phyloP scores from a whole-genome alignment of 2,113 vertebrate species.

The Barnardius zonarius region DNA sequence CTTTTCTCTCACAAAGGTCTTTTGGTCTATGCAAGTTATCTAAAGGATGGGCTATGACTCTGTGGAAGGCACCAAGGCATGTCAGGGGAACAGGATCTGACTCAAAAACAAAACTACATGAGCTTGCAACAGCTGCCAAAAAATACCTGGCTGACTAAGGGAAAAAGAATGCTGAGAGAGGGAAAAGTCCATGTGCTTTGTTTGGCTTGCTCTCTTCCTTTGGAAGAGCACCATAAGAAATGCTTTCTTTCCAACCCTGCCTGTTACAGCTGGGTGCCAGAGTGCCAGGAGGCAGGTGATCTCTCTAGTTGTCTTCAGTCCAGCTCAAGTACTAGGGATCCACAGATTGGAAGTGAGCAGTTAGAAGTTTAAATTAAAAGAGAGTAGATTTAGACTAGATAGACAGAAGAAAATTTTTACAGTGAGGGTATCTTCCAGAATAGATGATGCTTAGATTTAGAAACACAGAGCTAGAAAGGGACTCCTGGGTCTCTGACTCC shows the following conservation, averaged over 20 bases:
- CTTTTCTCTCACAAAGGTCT: not conserved
- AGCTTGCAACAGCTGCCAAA: conserved; percentile 15
- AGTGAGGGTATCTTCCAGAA: not conserved
- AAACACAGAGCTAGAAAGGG: not conserved
- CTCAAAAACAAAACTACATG: conserved; percentile 1
- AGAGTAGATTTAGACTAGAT: not conserved
- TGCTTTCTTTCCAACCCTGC: not conserved
- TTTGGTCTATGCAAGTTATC: not conserved
- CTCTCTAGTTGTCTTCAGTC: not conserved
- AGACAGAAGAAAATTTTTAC: not conserved
- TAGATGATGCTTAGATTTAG: not conserved
- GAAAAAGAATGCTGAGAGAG: not conserved
- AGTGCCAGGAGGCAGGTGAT: accelerated
- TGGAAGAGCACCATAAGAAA: not conserved
- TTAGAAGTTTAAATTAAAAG: not conserved
- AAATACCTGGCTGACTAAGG: conserved; percentile 48
- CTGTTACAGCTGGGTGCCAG: not conserved
- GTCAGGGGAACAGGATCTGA: conserved; percentile 21
- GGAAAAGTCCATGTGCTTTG: not conserved
- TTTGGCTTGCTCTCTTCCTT: not conserved
- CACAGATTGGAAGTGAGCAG: not conserved
- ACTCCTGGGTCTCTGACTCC: not conserved
- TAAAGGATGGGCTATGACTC: not conserved
- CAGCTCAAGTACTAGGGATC: not conserved
- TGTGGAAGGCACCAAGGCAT: not conserved